Conservation (phyloP, 2,888 invertebrate species). For the Buathra laborator region DNA sequence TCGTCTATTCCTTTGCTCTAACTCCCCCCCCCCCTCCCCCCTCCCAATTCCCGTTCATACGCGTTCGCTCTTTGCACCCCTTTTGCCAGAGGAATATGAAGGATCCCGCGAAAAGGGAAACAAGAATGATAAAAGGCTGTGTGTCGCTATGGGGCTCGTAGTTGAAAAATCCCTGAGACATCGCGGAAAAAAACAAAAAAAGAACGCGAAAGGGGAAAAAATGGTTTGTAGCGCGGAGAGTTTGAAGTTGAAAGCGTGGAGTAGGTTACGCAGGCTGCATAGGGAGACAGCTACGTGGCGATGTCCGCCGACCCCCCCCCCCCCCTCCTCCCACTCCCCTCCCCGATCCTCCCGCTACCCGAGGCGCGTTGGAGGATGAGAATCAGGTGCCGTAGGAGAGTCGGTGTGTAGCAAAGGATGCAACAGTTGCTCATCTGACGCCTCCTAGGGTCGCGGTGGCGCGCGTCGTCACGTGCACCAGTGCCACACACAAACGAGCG, state of each 20-base stretch:
- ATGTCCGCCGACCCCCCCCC: too few relatives aligned
- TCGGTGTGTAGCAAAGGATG: constrained; percentile 69
- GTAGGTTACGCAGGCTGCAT: constrained; percentile 20
- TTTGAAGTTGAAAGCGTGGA: constrained; percentile 39
- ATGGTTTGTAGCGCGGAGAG: constrained; percentile 13
- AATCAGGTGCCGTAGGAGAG: constrained; percentile 34
- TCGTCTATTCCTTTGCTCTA: constrained; percentile 42
- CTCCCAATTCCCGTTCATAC: background rate
- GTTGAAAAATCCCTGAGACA: constrained; percentile 37
- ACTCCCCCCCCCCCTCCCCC: constrained; percentile 19
- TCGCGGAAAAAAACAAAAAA: background rate
- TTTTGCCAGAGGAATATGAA: constrained; percentile 31
- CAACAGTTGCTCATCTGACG: constrained; percentile 78
- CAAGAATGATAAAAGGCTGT: constrained; percentile 33
- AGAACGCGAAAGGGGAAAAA: background rate
- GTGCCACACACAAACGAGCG: constrained; percentile 37
- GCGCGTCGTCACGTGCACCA: constrained; percentile 68
- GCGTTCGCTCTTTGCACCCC: constrained; percentile 36
- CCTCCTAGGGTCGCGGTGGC: constrained; percentile 59
- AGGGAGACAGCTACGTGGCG: constrained; percentile 40
- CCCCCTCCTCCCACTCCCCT: too few relatives aligned
- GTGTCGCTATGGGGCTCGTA: background rate
- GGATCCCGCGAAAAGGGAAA: constrained; percentile 40
- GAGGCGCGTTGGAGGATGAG: constrained; percentile 38
- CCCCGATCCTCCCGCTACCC: background rate